A percentile compares a stretch with the other conserved stretches of the same genome.
Conservation (phyloP, 1,140 invertebrate species). For the Brachionus asplanchnoidis region DNA sequence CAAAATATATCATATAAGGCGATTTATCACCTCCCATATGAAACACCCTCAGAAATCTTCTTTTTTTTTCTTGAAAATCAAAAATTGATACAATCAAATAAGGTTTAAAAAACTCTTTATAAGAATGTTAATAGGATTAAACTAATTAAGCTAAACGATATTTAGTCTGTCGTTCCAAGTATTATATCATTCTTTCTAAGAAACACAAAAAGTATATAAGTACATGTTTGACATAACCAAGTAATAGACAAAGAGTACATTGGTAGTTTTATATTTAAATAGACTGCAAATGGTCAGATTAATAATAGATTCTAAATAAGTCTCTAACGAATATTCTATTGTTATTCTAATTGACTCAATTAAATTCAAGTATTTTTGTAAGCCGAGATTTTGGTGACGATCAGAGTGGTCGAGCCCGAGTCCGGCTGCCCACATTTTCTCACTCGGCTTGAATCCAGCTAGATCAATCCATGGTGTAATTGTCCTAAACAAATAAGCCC, state of each 20-base stretch:
- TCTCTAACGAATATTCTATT: conserved; percentile 40
- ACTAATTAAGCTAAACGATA: background rate
- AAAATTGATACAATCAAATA: too few relatives aligned
- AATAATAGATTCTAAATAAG: conserved; percentile 2
- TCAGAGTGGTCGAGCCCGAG: background rate
- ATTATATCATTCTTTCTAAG: conserved; percentile 4
- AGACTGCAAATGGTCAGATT: background rate
- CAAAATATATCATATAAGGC: too few relatives aligned
- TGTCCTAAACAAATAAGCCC: conserved; percentile 11
- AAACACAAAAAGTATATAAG: background rate
- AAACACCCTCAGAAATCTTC: too few relatives aligned
- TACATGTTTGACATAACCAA: background rate
- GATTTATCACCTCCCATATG: too few relatives aligned
- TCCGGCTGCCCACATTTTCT: background rate
- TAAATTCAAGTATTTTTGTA: conserved; percentile 20
- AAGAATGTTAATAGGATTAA: too few relatives aligned
- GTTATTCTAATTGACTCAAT: conserved; percentile 24
- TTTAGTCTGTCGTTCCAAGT: background rate
- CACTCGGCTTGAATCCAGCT: conserved; percentile 24
- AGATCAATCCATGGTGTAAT: background rate
- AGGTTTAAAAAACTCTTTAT: too few relatives aligned
- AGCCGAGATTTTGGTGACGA: background rate
- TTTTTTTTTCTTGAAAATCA: too few relatives aligned
- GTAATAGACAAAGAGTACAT: background rate
- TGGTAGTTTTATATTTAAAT: background rate